phyloP scores from a whole-genome alignment of 2,797 vertebrate genomes.

The Macropodus opercularis region DNA sequence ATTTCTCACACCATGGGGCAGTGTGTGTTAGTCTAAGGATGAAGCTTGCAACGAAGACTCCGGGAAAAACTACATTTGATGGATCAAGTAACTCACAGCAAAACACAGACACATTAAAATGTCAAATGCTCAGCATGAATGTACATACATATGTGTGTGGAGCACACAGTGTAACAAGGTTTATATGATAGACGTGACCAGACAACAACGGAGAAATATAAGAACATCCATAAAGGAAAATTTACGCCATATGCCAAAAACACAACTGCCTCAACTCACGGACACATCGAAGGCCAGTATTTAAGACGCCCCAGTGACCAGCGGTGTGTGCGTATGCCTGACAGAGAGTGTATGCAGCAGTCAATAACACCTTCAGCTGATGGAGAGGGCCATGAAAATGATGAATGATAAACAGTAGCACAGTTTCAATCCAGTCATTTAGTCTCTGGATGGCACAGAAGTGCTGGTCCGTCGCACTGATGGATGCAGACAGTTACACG shows the following conservation, averaged over 20 bases:
- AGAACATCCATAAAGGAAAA: conserved; percentile 14
- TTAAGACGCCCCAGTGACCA: conserved; percentile 52
- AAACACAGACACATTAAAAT: not conserved
- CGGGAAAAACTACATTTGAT: conserved; percentile 10
- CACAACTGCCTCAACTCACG: conserved; percentile 9
- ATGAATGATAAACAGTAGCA: conserved; percentile 65
- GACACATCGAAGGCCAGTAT: conserved; percentile 12
- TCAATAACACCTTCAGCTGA: conserved; percentile 64
- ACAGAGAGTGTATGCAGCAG: conserved; percentile 46
- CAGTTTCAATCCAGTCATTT: conserved; percentile 33
- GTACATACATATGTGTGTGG: no score
- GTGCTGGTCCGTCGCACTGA: conserved; percentile 13
- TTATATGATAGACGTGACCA: no score
- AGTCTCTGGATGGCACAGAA: conserved; percentile 23
- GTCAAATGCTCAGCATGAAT: no score
- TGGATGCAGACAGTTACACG: conserved; percentile 12
- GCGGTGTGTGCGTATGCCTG: conserved; percentile 27
- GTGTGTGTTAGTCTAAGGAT: conserved; percentile 32
- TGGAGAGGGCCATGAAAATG: conserved; percentile 71
- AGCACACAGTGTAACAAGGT: no score
- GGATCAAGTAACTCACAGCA: not conserved
- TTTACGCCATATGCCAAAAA: conserved; percentile 8
- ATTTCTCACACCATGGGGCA: conserved; percentile 72
- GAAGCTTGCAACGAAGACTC: not conserved
- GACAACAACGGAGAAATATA: conserved; percentile 9